Percentiles rank a stretch among this genome's conserved stretches.
phyloP scores from a whole-genome alignment of 2,113 vertebrate genomes.

The Helogale parvula region DNA sequence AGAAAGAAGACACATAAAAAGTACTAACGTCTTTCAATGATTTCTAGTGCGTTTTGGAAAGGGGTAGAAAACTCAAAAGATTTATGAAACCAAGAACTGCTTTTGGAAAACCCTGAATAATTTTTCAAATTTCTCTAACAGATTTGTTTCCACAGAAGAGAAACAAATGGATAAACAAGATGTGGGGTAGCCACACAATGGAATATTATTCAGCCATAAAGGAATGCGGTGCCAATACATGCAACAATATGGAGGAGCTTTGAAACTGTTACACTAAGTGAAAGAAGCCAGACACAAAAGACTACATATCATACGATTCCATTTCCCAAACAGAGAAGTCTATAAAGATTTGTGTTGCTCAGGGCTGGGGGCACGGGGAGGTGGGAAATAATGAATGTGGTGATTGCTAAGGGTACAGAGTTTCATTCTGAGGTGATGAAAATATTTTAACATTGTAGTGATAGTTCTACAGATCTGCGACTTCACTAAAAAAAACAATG shows the following conservation, averaged over 20 bases:
- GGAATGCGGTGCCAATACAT: background rate
- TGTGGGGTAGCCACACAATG: background rate
- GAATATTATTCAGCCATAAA: background rate
- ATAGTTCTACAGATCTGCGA: background rate
- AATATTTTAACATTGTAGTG: background rate
- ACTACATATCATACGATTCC: background rate
- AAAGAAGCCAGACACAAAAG: background rate
- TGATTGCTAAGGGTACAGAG: background rate
- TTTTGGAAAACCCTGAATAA: slow-evolving; percentile 9
- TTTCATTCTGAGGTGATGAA: background rate
- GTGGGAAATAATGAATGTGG: background rate
- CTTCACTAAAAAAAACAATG: background rate
- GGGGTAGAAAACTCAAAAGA: background rate
- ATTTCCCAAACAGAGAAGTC: background rate
- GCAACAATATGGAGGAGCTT: background rate
- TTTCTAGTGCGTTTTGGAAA: background rate
- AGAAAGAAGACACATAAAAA: background rate
- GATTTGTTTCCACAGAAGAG: background rate
- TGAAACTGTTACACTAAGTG: background rate
- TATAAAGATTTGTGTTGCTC: background rate
- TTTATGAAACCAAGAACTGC: background rate
- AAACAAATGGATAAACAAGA: background rate
- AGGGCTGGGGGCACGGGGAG: too few relatives aligned
- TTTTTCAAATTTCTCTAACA: background rate
- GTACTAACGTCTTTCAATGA: background rate